phyloP scores from a whole-genome alignment of 2,888 invertebrate species.

The Pseudoips prasinana region DNA sequence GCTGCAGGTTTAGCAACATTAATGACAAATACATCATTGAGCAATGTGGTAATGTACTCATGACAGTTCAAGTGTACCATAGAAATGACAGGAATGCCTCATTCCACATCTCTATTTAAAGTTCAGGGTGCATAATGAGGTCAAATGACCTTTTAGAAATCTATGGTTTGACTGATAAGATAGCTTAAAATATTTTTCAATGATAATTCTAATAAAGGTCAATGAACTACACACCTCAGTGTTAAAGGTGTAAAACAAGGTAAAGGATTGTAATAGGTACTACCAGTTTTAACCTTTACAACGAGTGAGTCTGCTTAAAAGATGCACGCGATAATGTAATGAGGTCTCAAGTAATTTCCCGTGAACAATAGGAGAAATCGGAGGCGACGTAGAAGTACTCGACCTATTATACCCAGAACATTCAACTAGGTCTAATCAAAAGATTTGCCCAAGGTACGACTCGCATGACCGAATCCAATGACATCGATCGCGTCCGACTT shows the following conservation, averaged over 20 bases:
- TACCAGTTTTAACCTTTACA: slow-evolving; percentile 49
- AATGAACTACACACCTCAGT: slow-evolving; percentile 38
- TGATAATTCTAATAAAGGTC: slow-evolving; percentile 52
- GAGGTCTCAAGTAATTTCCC: slow-evolving; percentile 51
- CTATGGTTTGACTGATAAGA: slow-evolving; percentile 31
- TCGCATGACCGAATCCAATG: slow-evolving; percentile 69
- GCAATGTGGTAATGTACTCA: too few relatives aligned
- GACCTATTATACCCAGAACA: slow-evolving; percentile 48
- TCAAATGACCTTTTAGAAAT: slow-evolving; percentile 26
- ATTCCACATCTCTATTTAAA: too few relatives aligned
- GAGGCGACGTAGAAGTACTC: slow-evolving; percentile 46
- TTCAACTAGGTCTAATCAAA: slow-evolving; percentile 44
- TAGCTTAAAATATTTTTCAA: slow-evolving; percentile 33
- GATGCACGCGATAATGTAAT: slow-evolving; percentile 45
- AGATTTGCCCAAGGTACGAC: slow-evolving; percentile 51
- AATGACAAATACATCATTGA: too few relatives aligned
- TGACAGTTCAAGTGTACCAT: too few relatives aligned
- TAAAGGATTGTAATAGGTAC: slow-evolving; percentile 22
- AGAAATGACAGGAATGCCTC: too few relatives aligned
- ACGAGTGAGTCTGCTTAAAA: slow-evolving; percentile 51
- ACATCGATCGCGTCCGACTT: slow-evolving; percentile 69
- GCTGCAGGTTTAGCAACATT: too few relatives aligned
- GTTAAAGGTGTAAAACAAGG: slow-evolving; percentile 20
- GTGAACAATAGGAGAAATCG: slow-evolving; percentile 74
- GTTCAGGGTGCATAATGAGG: slow-evolving; percentile 18